Evolutionary conservation across 1,140 invertebrate species (phyloP).

Genomic region (Aphaenogaster floridana): DNA sequence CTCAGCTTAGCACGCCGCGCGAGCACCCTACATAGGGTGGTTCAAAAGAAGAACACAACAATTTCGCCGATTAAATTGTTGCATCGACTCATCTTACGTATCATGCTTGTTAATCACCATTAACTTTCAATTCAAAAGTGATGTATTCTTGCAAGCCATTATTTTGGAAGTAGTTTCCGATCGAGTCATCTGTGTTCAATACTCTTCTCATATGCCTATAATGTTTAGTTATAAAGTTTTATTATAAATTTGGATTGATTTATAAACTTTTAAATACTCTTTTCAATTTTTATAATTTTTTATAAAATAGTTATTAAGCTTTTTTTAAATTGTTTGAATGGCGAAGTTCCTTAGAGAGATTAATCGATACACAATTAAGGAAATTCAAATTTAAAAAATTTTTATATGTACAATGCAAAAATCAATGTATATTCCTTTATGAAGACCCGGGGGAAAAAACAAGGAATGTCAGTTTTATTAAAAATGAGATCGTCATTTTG

Average conservation of each 20-base stretch:
- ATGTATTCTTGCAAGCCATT: background rate
- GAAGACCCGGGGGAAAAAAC: too few relatives aligned
- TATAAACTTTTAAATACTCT: background rate
- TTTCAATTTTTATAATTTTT: background rate
- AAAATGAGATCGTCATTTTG: too few relatives aligned
- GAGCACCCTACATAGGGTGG: slow-evolving; percentile 23
- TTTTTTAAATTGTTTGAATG: slow-evolving; percentile 28
- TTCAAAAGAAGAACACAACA: background rate
- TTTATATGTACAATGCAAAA: background rate
- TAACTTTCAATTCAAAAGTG: background rate
- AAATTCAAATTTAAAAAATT: background rate
- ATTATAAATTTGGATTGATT: background rate
- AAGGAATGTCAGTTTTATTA: too few relatives aligned
- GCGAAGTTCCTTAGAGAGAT: background rate
- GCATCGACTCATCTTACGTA: background rate
- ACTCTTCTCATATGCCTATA: background rate
- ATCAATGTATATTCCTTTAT: background rate
- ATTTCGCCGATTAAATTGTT: slow-evolving; percentile 8
- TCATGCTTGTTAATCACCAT: background rate
- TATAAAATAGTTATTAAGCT: background rate
- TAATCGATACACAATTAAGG: background rate
- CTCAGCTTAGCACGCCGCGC: slow-evolving; percentile 34
- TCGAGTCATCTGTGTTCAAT: background rate
- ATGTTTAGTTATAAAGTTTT: background rate
- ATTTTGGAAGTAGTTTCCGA: background rate